Conservation (phyloP, 2,113 vertebrate species). For the Perca schrenkii region DNA sequence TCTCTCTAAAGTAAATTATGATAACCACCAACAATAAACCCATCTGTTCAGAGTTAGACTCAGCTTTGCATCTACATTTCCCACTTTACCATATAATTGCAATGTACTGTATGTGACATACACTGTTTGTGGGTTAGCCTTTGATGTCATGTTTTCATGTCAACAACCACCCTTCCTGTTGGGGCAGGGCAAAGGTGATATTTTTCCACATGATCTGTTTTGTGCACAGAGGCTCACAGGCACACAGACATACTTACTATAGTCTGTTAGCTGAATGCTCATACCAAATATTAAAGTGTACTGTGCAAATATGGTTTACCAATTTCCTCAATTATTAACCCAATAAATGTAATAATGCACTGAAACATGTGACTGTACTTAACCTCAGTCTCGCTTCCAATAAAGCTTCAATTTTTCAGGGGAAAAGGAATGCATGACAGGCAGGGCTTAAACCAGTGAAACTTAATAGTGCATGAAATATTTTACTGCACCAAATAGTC, state of each 20-base stretch:
- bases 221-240: background rate
- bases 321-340: constrained; percentile 54
- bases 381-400: constrained; percentile 33
- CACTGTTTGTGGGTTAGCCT: constrained; percentile 8
- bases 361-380: constrained; percentile 51
- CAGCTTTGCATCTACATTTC: background rate
- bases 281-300: background rate
- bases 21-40: background rate
- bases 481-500: constrained; percentile 31
- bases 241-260: constrained; percentile 14
- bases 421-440: constrained; percentile 59
- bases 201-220: constrained; percentile 38
- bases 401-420: constrained; percentile 51
- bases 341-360: constrained; percentile 43
- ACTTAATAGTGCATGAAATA: constrained; percentile 56
- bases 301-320: constrained; percentile 33
- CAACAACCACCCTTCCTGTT: constrained; percentile 47
- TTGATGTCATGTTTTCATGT: constrained; percentile 60
- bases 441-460: constrained; percentile 55
- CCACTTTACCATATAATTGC: constrained; percentile 31
- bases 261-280: background rate
- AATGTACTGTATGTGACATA: constrained; percentile 19
- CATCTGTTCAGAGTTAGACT: background rate
- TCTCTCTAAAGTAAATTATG: background rate
- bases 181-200: constrained; percentile 39